Conservation (phyloP, 2,888 invertebrate species). For the Chrysodeixis includens region DNA sequence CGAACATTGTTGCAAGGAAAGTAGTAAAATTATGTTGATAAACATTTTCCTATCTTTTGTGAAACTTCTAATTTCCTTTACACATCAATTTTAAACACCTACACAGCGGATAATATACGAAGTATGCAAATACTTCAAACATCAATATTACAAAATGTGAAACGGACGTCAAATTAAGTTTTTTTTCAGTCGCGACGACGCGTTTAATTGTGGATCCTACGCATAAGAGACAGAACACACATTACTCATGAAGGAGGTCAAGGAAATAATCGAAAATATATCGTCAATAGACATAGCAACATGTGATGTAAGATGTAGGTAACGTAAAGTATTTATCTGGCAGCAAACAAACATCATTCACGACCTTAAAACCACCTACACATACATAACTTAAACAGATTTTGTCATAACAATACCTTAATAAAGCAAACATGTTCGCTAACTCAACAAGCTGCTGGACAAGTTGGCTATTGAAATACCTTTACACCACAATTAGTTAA, state of each 20-base stretch:
- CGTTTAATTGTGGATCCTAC: neutral
- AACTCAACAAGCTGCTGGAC: constrained; percentile 20
- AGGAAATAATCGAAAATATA: constrained; percentile 43
- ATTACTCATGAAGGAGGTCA: constrained; percentile 50
- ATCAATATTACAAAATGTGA: neutral
- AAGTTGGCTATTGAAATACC: constrained; percentile 13
- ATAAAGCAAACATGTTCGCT: constrained; percentile 49
- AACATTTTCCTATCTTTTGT: constrained; percentile 37
- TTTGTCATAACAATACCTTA: constrained; percentile 56
- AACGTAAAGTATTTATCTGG: constrained; percentile 52
- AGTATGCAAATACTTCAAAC: neutral
- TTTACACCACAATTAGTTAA: constrained; percentile 19
- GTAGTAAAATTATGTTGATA: constrained; percentile 38
- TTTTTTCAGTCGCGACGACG: neutral
- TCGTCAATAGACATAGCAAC: constrained; percentile 10
- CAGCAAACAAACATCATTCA: constrained; percentile 45
- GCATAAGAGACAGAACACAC: constrained; percentile 31
- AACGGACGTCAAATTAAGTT: neutral
- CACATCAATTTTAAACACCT: constrained; percentile 28
- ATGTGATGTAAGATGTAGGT: too few relatives aligned
- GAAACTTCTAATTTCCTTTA: constrained; percentile 39
- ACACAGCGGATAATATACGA: neutral
- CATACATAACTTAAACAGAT: constrained; percentile 37
- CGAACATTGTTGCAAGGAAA: constrained; percentile 48
- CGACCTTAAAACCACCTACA: constrained; percentile 58